phyloP scores from a whole-genome alignment of 2,113 vertebrate species.

The Stomatorhinus ivindoensis region DNA sequence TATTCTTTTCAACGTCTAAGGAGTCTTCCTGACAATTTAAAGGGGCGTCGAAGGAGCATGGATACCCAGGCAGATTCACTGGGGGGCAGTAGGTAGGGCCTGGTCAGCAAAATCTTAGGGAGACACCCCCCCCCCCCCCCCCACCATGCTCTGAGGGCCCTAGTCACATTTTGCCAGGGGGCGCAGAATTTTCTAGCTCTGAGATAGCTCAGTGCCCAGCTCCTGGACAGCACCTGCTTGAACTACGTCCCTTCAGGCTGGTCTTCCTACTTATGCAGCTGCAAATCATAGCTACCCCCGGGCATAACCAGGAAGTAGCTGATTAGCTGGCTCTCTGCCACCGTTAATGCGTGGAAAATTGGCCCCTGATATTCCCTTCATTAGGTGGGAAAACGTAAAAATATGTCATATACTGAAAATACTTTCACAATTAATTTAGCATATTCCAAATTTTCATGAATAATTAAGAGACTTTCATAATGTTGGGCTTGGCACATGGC shows the following conservation, averaged over 20 bases:
- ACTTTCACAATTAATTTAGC: background rate
- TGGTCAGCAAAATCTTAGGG: background rate
- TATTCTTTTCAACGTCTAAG: background rate
- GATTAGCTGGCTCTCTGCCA: background rate
- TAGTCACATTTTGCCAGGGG: background rate
- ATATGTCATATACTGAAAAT: background rate
- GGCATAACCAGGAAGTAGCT: background rate
- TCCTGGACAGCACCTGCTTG: background rate
- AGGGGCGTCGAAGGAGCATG: background rate
- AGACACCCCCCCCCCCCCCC: background rate
- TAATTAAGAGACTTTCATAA: background rate
- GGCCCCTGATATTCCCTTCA: background rate
- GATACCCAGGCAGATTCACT: background rate
- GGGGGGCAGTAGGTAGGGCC: background rate
- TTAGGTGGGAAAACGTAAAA: background rate
- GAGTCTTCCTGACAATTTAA: background rate
- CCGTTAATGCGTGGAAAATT: background rate
- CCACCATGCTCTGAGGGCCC: background rate
- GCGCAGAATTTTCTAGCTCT: background rate
- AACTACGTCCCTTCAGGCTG: background rate
- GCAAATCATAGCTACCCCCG: background rate
- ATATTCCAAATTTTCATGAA: background rate
- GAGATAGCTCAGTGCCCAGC: background rate
- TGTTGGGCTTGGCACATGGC: background rate
- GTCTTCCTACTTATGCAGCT: background rate